Base-by-base conservation (phyloP, 1,140 invertebrate species). In the Halictus rubicundus region DNA sequence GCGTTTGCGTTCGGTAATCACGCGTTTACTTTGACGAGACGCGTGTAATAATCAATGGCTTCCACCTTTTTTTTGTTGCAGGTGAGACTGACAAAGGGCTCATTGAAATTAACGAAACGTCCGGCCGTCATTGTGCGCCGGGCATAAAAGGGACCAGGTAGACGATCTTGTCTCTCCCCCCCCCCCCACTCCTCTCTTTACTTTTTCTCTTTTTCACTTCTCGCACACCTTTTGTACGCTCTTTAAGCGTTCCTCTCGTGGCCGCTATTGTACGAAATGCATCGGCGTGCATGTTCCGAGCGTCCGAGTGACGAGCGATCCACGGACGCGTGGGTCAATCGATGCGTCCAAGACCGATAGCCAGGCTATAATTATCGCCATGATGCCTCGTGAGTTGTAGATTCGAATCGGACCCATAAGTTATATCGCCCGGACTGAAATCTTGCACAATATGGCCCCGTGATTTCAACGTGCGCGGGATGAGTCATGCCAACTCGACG, bases 81-180 rank as follows among this genome's bases (percentile, higher is more conserved):
- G 85, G 85, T 87, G 77, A 86, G 84, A 78, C 61, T 72, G 61
- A 86, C 81, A 75, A 79, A 86, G 71, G 83, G 49, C 32, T 78
- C 71, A 72, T 85, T 85, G 83, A 82, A 82, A 86, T 82, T 80
- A 79, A 70, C 63, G 75, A 77, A 85, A 71, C 80, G 65, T 77
- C 78, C 65, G 75, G 66, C 68, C 68, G 68, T 75, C 71, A 78
- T 75, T 54, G 61, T 52, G 52, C 8, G 42, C 19, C 68, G 27
- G 21, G 9, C 23, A 73, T 37, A 68, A 65, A 72, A 52, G 68
- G 46, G 46, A 14, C 57, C 46, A 78, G 68, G 59, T 78, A 71
- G 68, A 54, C 61, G 59, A 71, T 72, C 66, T 63, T 63, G 27
- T 71, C 42, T 42, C 37, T 61, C 54, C 8, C 57, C 49, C 39